Base-by-base conservation (phyloP, 2,888 invertebrate genomes). In the Litoditis marina region DNA sequence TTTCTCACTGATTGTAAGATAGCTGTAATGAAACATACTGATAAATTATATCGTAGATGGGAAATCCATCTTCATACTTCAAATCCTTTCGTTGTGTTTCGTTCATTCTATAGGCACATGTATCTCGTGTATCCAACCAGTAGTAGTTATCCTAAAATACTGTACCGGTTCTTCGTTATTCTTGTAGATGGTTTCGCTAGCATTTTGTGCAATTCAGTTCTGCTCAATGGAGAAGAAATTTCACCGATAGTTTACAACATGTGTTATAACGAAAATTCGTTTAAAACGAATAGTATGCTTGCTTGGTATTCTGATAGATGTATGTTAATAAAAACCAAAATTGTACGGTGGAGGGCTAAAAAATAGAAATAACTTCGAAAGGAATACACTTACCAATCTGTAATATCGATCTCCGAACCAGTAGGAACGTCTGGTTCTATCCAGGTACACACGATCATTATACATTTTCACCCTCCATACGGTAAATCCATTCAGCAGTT, bases 321-420 rank as follows among this genome's bases (percentile, higher is more conserved):
- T n/a, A n/a, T n/a, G n/a, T n/a, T n/a, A n/a, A n/a, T n/a, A n/a
- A n/a, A n/a, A n/a, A n/a, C n/a, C n/a, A n/a, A n/a, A n/a, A n/a
- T n/a, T n/a, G n/a, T n/a, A n/a, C n/a, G n/a, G n/a, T n/a, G n/a
- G n/a, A n/a, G n/a, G n/a, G n/a, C n/a, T n/a, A n/a, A n/a, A n/a
- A n/a, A n/a, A n/a, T n/a, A n/a, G n/a, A n/a, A n/a, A n/a, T n/a
- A n/a, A n/a, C n/a, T n/a, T n/a, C n/a, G n/a, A n/a, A 27, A 22
- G 27, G 19, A 51, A 13, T n/a, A 13, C 28, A 60, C 71, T 53
- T 53, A 80, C 80, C 68, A 77, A 55, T 53, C 66, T 69, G 66
- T 78, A 82, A 65, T 81, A 82, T 39, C 80, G 68, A 31, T 76
- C 73, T 11, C 81, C 81, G 60, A 81, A 70, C 81, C 81, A 81